Evolutionary conservation across 2,113 vertebrate species (phyloP).

Genomic region (Seriola rivoliana): DNA sequence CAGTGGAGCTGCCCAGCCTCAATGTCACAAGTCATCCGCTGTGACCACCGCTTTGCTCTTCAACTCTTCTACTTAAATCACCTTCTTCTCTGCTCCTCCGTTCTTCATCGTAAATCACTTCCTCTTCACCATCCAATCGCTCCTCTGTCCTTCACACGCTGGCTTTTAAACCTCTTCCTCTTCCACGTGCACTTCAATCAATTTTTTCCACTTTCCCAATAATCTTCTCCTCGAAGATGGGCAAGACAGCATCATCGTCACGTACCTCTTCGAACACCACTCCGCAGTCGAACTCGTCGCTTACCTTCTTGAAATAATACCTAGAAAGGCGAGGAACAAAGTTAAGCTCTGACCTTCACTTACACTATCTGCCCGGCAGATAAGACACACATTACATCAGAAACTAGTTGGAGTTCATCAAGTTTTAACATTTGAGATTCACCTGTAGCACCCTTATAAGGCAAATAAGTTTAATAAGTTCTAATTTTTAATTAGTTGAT

Average conservation of each 20-base stretch:
- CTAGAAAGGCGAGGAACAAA: slow-evolving; percentile 67
- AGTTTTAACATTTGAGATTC: too few species aligned
- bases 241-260: slow-evolving; percentile 90
- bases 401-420: background rate
- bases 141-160: background rate
- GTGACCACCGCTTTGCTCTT: slow-evolving; percentile 1
- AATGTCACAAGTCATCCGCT: background rate
- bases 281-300: slow-evolving; percentile 95
- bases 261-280: slow-evolving; percentile 96
- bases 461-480: too few species aligned
- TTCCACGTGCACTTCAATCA: slow-evolving; percentile 80
- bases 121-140: slow-evolving; percentile 45
- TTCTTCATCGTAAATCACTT: slow-evolving; percentile 79
- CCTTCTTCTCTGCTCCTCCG: background rate
- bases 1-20: background rate
- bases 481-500: background rate
- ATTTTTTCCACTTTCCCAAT: slow-evolving; percentile 96
- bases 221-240: slow-evolving; percentile 95
- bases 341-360: background rate
- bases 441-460: too few species aligned
- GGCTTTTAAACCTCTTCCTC: background rate
- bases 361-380: background rate
- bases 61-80: slow-evolving; percentile 79
- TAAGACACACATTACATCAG: background rate
- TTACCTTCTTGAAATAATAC: slow-evolving; percentile 99